Evolutionary conservation across 35 echinoderm and acorn worm species (phyloP).

Genomic region (Lytechinus variegatus): DNA sequence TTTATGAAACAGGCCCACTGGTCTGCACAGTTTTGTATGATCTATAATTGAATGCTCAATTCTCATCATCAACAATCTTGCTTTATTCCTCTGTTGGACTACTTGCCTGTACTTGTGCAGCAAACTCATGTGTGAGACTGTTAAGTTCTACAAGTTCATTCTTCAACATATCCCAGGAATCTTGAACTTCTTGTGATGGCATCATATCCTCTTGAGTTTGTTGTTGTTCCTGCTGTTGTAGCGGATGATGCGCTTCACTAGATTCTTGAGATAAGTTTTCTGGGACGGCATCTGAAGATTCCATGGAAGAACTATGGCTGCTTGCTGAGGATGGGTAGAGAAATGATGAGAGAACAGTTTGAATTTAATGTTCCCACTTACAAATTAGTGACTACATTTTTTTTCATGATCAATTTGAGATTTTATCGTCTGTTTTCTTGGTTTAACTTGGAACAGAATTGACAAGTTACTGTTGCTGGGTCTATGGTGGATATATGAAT

Average conservation of each 20-base stretch:
- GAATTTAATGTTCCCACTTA: neutral
- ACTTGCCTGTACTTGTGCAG: conserved; percentile 67
- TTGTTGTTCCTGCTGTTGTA: conserved; percentile 41
- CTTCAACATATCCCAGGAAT: conserved; percentile 62
- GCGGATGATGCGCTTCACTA: neutral
- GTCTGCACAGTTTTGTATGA: no score
- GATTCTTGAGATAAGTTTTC: neutral
- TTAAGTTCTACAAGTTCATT: conserved; percentile 59
- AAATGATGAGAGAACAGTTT: neutral
- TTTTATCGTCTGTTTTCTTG: no score
- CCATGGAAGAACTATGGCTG: conserved; percentile 8
- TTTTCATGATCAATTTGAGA: no score
- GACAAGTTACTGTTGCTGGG: neutral
- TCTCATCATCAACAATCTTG: neutral
- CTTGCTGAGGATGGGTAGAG: neutral
- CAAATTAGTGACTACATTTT: no score
- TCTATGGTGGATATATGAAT: neutral
- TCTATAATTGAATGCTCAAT: no score
- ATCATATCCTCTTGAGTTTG: neutral
- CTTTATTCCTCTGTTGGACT: neutral
- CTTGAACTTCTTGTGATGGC: conserved; percentile 38
- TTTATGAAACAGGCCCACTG: no score
- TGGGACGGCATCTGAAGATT: neutral
- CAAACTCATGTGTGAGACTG: conserved; percentile 70
- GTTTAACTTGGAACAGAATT: neutral